phyloP scores from a whole-genome alignment of 92 coral and sea anemone genomes.

The Heteractis magnifica region DNA sequence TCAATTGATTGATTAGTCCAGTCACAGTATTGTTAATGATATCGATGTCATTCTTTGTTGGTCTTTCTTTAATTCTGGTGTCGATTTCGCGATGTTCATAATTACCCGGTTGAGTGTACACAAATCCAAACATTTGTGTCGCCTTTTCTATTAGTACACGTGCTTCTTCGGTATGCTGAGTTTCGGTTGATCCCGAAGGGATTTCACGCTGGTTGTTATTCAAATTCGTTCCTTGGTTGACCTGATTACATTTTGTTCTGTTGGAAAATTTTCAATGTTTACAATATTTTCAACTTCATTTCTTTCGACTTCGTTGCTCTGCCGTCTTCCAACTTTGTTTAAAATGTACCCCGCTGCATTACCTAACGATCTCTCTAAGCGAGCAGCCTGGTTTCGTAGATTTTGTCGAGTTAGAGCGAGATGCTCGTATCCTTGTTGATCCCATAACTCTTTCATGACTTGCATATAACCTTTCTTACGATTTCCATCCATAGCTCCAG shows the following conservation, averaged over 20 bases:
- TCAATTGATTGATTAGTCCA: conserved; percentile 16
- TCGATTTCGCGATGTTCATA: conserved; percentile 10
- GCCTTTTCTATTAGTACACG: conserved; percentile 21
- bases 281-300: no score
- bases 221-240: conserved; percentile 22
- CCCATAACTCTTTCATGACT: conserved; percentile 47
- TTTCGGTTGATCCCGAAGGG: conserved; percentile 24
- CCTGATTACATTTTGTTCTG: conserved; percentile 15
- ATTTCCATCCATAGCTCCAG: no score
- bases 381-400: conserved; percentile 51
- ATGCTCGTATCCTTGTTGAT: conserved; percentile 20
- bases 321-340: conserved; percentile 22
- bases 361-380: conserved; percentile 7
- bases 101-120: neutral
- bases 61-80: no score
- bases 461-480: neutral
- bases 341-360: neutral
- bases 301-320: no score
- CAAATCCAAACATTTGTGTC: conserved; percentile 18
- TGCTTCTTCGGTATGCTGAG: conserved; percentile 2
- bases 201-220: conserved; percentile 13
- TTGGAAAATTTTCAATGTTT: no score
- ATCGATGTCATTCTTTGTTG: conserved; percentile 12
- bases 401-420: conserved; percentile 39
- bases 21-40: conserved; percentile 26